phyloP scores from a whole-genome alignment of 2,797 vertebrate genomes.

The Enteromius paludinosus region DNA sequence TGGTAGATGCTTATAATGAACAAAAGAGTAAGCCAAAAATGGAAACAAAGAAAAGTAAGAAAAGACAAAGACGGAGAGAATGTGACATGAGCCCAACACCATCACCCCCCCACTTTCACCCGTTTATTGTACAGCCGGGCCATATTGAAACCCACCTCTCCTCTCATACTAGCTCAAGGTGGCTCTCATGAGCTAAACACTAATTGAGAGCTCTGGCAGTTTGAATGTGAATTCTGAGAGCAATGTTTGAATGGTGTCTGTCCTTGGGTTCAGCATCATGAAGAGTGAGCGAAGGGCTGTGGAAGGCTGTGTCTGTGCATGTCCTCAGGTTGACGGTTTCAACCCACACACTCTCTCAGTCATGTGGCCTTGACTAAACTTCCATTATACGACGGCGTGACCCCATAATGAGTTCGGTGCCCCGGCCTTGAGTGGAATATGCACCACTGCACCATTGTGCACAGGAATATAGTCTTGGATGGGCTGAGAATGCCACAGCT shows the following conservation, averaged over 20 bases:
- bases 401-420: conserved; percentile 62
- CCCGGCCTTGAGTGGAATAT: conserved; percentile 61
- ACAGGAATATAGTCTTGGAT: conserved; percentile 34
- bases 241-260: conserved; percentile 69
- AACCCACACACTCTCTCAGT: conserved; percentile 56
- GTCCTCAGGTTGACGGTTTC: conserved; percentile 58
- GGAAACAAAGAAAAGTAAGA: conserved; percentile 19
- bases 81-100: conserved; percentile 19
- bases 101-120: conserved; percentile 52
- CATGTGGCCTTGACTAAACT: conserved; percentile 54
- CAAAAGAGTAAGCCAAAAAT: neutral
- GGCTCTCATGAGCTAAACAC: conserved; percentile 79
- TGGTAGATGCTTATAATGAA: neutral
- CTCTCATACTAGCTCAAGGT: conserved; percentile 71
- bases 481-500: conserved; percentile 48
- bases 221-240: conserved; percentile 74
- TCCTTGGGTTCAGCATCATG: conserved; percentile 75
- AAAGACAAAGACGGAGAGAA: conserved; percentile 45
- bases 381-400: conserved; percentile 51
- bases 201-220: conserved; percentile 75
- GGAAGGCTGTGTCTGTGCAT: conserved; percentile 54
- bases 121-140: conserved; percentile 61
- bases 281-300: conserved; percentile 71
- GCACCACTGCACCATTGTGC: conserved; percentile 46
- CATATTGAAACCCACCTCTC: conserved; percentile 70